Conservation (phyloP, 2,888 invertebrate species). For the Noctuana brunneofusca region DNA sequence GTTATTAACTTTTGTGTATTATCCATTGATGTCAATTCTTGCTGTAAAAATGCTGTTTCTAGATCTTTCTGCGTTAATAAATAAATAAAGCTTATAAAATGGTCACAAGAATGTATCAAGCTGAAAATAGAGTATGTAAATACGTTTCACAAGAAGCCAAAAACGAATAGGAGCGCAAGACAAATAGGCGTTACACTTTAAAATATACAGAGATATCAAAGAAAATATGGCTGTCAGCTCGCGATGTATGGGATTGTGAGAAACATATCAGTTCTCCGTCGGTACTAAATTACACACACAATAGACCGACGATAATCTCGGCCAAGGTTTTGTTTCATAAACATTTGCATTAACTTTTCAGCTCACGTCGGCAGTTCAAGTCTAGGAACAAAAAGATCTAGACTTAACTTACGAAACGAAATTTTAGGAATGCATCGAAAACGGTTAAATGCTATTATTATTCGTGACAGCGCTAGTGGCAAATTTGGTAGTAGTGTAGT, state of each 20-base stretch:
- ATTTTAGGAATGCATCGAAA: slow-evolving; percentile 41
- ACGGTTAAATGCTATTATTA: slow-evolving; percentile 9
- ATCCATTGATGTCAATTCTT: too few relatives aligned
- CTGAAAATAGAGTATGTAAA: too few relatives aligned
- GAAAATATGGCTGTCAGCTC: slow-evolving; percentile 27
- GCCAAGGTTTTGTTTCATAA: slow-evolving; percentile 76
- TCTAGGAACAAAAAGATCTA: slow-evolving; percentile 59
- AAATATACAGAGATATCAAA: slow-evolving; percentile 31
- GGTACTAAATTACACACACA: slow-evolving; percentile 37
- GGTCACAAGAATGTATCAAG: too few relatives aligned
- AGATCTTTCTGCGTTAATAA: too few relatives aligned
- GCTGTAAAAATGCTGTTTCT: too few relatives aligned
- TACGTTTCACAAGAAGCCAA: neutral
- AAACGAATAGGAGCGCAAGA: slow-evolving; percentile 3
- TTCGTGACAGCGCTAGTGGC: slow-evolving; percentile 2
- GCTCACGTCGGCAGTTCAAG: slow-evolving; percentile 50
- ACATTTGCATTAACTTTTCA: slow-evolving; percentile 64
- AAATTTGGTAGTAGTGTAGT: neutral
- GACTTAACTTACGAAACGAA: slow-evolving; percentile 47
- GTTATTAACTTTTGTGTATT: too few relatives aligned
- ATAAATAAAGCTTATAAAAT: too few relatives aligned
- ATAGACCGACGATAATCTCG: slow-evolving; percentile 53
- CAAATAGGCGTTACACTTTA: slow-evolving; percentile 22
- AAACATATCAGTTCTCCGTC: slow-evolving; percentile 37
- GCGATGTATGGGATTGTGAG: slow-evolving; percentile 17